A percentile compares a stretch with the other conserved stretches of the same genome.
phyloP scores from a whole-genome alignment of 2,113 vertebrate genomes.

The Nematolebias whitei region DNA sequence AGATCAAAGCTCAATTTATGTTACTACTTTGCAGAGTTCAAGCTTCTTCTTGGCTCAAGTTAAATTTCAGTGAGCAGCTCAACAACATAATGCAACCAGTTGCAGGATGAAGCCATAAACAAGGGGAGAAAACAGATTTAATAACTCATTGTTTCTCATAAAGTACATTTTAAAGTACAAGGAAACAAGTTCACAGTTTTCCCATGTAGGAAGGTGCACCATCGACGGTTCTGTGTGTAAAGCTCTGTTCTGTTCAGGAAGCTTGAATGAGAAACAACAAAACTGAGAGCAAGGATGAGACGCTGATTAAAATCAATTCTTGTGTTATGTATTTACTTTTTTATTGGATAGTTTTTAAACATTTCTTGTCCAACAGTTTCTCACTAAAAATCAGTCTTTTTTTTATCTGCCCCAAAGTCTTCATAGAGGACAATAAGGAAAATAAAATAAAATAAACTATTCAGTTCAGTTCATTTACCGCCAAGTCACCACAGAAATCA shows the following conservation, averaged over 20 bases:
- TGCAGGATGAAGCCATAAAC: background rate
- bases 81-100: background rate
- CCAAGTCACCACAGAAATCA: too few species aligned
- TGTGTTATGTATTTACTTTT: background rate
- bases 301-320: background rate
- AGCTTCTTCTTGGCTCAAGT: too few species aligned
- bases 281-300: background rate
- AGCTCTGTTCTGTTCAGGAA: background rate
- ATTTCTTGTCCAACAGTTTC: too few species aligned
- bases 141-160: background rate
- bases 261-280: background rate
- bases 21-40: too few species aligned
- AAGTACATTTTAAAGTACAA: background rate
- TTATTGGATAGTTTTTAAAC: background rate
- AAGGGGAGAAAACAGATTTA: background rate
- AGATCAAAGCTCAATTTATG: too few species aligned
- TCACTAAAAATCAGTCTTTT: too few species aligned
- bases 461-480: too few species aligned
- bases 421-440: too few species aligned
- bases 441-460: too few species aligned
- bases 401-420: too few species aligned
- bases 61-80: background rate
- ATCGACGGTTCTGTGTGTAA: background rate
- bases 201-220: background rate
- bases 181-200: constrained; percentile 1